These are phyloP conservation scores for Pegoplata infirma DNA, from an alignment of 2,888 invertebrate species.

Conservation along the genomic window DNA sequence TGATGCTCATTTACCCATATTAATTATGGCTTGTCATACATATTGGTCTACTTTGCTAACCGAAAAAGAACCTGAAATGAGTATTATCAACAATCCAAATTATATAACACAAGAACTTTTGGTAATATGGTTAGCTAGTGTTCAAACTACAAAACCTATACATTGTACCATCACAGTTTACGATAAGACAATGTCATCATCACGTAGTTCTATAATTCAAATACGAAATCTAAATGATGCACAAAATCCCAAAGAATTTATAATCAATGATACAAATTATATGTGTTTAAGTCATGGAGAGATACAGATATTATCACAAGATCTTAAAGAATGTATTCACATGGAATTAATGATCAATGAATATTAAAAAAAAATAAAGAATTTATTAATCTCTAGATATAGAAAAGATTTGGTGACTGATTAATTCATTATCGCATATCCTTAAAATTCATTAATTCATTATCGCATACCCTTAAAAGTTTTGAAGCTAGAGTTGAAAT, in stretches of 20 bases:
- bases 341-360: slow-evolving; percentile 70
- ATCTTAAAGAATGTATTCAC: slow-evolving; percentile 64
- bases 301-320: slow-evolving; percentile 67
- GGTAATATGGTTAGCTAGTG: slow-evolving; percentile 68
- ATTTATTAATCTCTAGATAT: too few species aligned
- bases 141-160: slow-evolving; percentile 69
- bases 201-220: slow-evolving; percentile 68
- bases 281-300: slow-evolving; percentile 68
- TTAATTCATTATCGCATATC: too few species aligned
- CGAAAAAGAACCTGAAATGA: slow-evolving; percentile 59
- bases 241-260: slow-evolving; percentile 67
- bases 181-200: slow-evolving; percentile 67
- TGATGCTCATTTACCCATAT: slow-evolving; percentile 69
- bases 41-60: slow-evolving; percentile 64
- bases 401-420: too few species aligned
- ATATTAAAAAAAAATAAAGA: slow-evolving; percentile 60
- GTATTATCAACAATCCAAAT: slow-evolving; percentile 51
- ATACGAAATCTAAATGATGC: slow-evolving; percentile 67
- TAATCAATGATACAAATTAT: slow-evolving; percentile 66
- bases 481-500: too few species aligned
- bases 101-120: slow-evolving; percentile 64
- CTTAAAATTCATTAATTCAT: too few species aligned
- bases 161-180: slow-evolving; percentile 69
- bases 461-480: too few species aligned
- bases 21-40: slow-evolving; percentile 70